phyloP scores from a whole-genome alignment of 2,113 vertebrate genomes.

The Setophaga coronata region DNA sequence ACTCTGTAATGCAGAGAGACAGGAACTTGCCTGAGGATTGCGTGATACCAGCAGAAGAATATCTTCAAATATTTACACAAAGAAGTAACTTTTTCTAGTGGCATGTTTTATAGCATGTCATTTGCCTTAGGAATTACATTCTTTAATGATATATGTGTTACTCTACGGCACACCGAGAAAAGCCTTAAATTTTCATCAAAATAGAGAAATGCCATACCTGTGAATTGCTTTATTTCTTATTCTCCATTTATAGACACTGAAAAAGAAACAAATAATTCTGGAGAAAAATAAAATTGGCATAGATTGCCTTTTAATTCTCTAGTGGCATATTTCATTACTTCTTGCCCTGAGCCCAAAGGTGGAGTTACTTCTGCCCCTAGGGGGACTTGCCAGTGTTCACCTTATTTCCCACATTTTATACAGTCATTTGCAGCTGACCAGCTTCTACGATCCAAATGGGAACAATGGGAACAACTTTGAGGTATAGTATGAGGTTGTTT shows the following conservation, averaged over 20 bases:
- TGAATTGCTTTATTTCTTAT: not conserved
- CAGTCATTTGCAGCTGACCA: constrained; percentile 21
- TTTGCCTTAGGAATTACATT: not conserved
- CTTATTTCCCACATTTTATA: constrained; percentile 36
- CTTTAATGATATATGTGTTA: not conserved
- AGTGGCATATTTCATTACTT: not conserved
- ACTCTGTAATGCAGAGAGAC: not conserved
- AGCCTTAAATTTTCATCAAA: not conserved
- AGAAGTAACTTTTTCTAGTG: not conserved
- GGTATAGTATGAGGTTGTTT: fast-evolving
- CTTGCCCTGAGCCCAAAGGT: not conserved
- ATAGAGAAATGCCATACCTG: not conserved
- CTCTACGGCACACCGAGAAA: not conserved
- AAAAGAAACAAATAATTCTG: not conserved
- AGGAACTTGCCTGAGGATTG: not conserved
- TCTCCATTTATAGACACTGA: not conserved
- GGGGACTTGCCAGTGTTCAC: constrained; percentile 1
- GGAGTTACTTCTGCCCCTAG: not conserved
- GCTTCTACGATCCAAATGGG: constrained; percentile 8
- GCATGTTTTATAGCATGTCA: not conserved
- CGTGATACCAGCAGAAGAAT: not conserved
- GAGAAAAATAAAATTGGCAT: not conserved
- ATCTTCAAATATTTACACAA: not conserved
- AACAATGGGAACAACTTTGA: not conserved
- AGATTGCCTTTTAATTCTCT: not conserved